Evolutionary conservation across 2,113 vertebrate genomes (phyloP), one percentile per base, ranked within the genome.

Genomic region (Caloenas nicobarica): DNA sequence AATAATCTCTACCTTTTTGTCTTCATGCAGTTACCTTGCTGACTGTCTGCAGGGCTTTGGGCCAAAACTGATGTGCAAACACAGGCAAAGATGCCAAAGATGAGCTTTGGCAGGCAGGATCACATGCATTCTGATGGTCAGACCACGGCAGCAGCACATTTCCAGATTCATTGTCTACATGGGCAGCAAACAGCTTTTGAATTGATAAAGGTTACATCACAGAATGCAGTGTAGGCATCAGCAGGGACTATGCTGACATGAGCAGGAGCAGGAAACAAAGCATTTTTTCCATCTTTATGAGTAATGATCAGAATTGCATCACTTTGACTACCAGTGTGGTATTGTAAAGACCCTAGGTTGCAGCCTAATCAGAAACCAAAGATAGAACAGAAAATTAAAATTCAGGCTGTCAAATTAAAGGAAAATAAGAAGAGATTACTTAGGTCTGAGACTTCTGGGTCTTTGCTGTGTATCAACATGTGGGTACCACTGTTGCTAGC

Each of bases 401-500:
- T 33, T 34, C 36, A 48, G 40, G 9, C 42, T 86, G 34, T 44
- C 9, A 71, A 71, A 58, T 2, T 29, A 40, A 73, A 74, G 26
- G 18, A 83, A 88, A 90, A 62, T 28, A 61, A 61, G 34, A 83
- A 42, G 28, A 86, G 7, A 73, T 53, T 11, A 2, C 5, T 73
- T 40, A 40, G 16, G 31, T 73, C 38, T 94, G 72, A 80, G 36
- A 26, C 6, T 68, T 84, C 57, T 53, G 26, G 5, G 4, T 73
- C 28, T 85, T 70, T 56, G 7, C 40, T 46, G 2, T 40, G 3
- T 51, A 68, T 44, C 34, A 44, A 8, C 18, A 48, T 48, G 8
- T 2, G 4, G 26, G 6, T 76, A 50, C 18, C 64, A 56, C 0
- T 0, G 4, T 46, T 74, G 33, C 11, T 91, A 69, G 10, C 25